Conservation (phyloP, 2,797 vertebrate species). For the Rachycentron canadum region DNA sequence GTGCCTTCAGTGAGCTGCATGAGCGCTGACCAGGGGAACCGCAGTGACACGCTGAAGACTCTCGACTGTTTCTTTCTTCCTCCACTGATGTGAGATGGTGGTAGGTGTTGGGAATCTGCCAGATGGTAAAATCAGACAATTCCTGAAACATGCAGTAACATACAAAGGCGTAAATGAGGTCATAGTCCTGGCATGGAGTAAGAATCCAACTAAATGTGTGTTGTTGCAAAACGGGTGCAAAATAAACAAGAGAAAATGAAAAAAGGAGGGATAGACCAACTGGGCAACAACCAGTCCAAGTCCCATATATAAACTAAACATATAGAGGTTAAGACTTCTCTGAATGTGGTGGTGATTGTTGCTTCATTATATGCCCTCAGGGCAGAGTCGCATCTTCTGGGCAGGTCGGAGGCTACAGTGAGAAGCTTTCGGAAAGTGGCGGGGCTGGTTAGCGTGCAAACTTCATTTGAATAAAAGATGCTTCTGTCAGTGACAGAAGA, state of each 20-base stretch:
- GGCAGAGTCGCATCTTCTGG: no score
- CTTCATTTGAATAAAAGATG: no score
- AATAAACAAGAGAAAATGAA: not conserved
- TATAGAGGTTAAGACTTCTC: no score
- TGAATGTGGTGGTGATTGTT: no score
- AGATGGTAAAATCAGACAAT: not conserved
- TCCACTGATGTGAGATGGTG: not conserved
- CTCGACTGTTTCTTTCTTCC: not conserved
- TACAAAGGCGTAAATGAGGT: not conserved
- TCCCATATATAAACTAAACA: no score
- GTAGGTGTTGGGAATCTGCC: not conserved
- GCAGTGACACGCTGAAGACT: conserved; percentile 1
- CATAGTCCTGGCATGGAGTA: not conserved
- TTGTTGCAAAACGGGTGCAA: not conserved
- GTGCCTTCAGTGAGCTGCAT: conserved; percentile 8
- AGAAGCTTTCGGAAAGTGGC: no score
- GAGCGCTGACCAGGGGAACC: not conserved
- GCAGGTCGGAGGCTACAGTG: no score
- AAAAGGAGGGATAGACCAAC: not conserved
- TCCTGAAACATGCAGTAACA: not conserved
- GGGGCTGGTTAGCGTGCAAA: no score
- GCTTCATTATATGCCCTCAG: no score
- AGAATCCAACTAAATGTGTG: no score
- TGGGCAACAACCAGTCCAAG: not conserved
- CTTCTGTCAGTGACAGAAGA: no score